Evolutionary conservation across 2,888 invertebrate genomes (phyloP), one percentile per base, ranked within the genome.

Genomic region (Tanytarsus gracilentus): DNA sequence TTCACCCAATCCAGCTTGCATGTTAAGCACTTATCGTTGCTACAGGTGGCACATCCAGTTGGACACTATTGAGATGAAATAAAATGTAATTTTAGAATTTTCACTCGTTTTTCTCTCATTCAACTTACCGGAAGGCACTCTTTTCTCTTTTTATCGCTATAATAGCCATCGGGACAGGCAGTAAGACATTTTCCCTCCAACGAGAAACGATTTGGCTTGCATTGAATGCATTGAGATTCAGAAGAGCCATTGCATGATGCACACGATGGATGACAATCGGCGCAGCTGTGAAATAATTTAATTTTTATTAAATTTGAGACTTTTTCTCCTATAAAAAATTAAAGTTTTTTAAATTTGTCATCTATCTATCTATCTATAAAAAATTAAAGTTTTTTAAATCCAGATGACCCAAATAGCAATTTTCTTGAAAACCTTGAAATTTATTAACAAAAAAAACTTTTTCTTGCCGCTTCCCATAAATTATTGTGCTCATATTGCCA

Each of bases 231-330:
- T 68, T 89, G 86, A 23, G 82, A 78, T 67, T 85, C 84, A 29
- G 83, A 81, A 14, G 86, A 81, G 27, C 89, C 90, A 65, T 81
- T 82, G 71, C 91, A 91, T 23, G 88, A 86, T 67, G 85, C 85
- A 71, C 91, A 91, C 23, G 85, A 80, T 53, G 81, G 73, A 73
- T 91, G 88, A 69, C 91, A 91, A 53, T 83, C 79, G 30, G 84
- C 81, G 71, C 91, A 91, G 68, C 85, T 85, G 66, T n/a, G 21
- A 52, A 4, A 21, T n/a, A n/a, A n/a, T n/a, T n/a, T n/a, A n/a
- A n/a, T n/a, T n/a, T n/a, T n/a, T n/a, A n/a, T n/a, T n/a, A n/a
- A n/a, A n/a, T n/a, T n/a, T n/a, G n/a, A n/a, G n/a, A n/a, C n/a
- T n/a, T n/a, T n/a, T n/a, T n/a, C n/a, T n/a, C n/a, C n/a, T n/a